Base-by-base conservation (phyloP, 2,797 vertebrate genomes). In the Acrossocheilus fasciatus region DNA sequence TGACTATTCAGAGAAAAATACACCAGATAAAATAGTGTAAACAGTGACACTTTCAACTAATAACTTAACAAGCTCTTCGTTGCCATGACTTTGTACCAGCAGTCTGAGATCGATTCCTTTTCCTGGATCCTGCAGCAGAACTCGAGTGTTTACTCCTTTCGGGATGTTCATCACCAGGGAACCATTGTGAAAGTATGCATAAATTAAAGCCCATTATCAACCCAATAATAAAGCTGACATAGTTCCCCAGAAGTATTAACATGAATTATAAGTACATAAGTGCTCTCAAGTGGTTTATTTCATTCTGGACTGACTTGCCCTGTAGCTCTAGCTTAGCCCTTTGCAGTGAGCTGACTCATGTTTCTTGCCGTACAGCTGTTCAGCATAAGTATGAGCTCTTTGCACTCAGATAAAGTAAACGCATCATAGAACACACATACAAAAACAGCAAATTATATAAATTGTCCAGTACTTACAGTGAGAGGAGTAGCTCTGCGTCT, bases 381-480 rank as follows among this genome's bases (percentile, higher is more conserved):
- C 12, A 39, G 66, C 15, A 4, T 34, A 34, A 77, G 4, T 4
- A 54, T 6, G 39, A 17, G 36, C 50, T 43, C 18, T 86, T 14
- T 14, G 39, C 74, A 5, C 11, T 34, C 12, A 57, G 6, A 11
- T 39, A 59, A 4, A 36, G 20, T 41, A 17, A 73, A 68, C 6
- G 17, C 4, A 45, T 50, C 54, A 85, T 6, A 83, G 23, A 30
- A 84, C 6, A 66, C n/a, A 73, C 1, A 26, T 62, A 57, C 15
- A 74, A 30, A 78, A 34, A 45, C 5, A 57, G 50, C 11, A 34
- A n/a, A 36, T 39, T 6, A 34, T 59, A 69, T 34, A 10, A 26
- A 70, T 4, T 0, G 2, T 26, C 36, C 8, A 74, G 20, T 84
- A 89, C 87, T 87, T 57, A 84, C 89, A 45, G 74, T 17, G 30